Evolutionary conservation across 1,140 invertebrate species (phyloP), one percentile per base, ranked within the genome.

Genomic region (Sarcophaga peregrina): DNA sequence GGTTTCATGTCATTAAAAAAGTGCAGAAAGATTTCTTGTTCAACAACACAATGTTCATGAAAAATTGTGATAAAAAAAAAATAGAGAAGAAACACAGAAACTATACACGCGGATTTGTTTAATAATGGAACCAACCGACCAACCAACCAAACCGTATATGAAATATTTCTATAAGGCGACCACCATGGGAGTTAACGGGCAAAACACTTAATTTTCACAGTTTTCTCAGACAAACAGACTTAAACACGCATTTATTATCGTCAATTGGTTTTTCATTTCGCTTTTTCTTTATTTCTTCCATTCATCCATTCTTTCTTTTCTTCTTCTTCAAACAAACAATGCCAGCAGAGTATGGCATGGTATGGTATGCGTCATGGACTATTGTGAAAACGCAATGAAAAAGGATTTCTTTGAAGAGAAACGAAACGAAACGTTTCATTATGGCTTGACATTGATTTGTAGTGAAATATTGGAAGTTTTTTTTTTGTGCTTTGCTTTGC

Each of bases 201-300:
- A 68, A 68, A 68, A 68, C 17, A 68, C 62, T 20, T 68, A 68
- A 68, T 68, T 68, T 68, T 68, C 62, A 68, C 62, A 68, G 62
- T 68, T 68, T 25, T 68, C 62, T 25, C 17, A 68, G 6, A 68
- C 62, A 68, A n/a, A 62, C n/a, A n/a, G 54, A 13, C 25, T 37
- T 37, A 58, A 13, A 58, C 54, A 58, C 25, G 25, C 25, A 37
- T 37, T 37, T 37, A 37, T 37, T 37, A 37, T 37, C 25, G 25
- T 37, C 25, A 37, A 37, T 37, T 37, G 25, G 25, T 37, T 37
- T 37, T 37, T 37, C 25, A 37, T 37, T 37, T 37, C 25, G 25
- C 4, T 37, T 37, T 37, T 37, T 37, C 25, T 37, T 37, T 37
- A 2, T 37, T 4, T 37, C 25, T 37, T 1, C n/a, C n/a, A n/a